phyloP scores from a whole-genome alignment of 2,797 vertebrate genomes.

The Pogoniulus pusillus region DNA sequence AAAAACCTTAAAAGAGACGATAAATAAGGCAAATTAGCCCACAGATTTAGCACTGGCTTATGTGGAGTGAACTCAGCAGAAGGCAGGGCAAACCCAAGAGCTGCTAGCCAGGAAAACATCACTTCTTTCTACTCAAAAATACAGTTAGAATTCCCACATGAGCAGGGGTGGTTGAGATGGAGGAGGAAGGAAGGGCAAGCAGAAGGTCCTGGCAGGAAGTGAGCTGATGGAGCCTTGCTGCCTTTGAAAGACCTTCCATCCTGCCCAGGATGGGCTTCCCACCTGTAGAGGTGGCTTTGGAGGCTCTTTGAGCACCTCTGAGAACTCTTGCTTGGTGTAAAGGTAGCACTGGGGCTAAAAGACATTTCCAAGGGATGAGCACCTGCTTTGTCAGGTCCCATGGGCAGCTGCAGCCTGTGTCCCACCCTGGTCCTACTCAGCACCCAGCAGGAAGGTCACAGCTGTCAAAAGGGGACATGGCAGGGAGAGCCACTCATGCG shows the following conservation, averaged over 20 bases:
- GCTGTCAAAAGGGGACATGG: fast-evolving
- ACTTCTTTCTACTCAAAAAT: not conserved
- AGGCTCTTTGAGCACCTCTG: not conserved
- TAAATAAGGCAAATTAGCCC: conserved; percentile 41
- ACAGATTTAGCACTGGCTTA: not conserved
- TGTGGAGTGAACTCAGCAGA: not conserved
- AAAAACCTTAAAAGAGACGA: conserved; percentile 1
- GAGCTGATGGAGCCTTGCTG: not conserved
- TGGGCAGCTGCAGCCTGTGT: not conserved
- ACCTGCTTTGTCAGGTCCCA: not conserved
- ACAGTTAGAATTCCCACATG: fast-evolving
- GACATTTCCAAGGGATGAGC: fast-evolving
- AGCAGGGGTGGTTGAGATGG: not conserved
- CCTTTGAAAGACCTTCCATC: fast-evolving
- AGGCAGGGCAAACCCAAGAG: not conserved
- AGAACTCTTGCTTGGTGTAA: not conserved
- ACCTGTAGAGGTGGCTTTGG: fast-evolving
- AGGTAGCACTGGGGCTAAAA: not conserved
- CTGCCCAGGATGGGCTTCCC: not conserved
- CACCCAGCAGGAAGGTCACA: not conserved
- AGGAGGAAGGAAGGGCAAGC: not conserved
- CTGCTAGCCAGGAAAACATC: not conserved
- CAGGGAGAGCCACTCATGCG: fast-evolving
- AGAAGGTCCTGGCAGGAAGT: not conserved
- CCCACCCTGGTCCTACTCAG: not conserved